phyloP scores from a whole-genome alignment of 2,888 invertebrate species.

The Eilema griseolum region DNA sequence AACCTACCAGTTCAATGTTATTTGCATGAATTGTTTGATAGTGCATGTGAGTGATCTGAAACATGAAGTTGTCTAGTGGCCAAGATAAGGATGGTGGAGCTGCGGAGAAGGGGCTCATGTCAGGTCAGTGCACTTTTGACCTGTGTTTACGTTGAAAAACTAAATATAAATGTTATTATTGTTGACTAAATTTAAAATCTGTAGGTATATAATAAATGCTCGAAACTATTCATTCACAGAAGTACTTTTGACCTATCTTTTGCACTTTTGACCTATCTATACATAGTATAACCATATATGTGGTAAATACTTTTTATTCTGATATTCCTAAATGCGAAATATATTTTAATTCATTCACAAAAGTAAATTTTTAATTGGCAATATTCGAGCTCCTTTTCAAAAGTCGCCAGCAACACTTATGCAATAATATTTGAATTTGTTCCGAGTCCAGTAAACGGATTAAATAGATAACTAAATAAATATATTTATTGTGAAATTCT shows the following conservation, averaged over 20 bases:
- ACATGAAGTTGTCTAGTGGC: slow-evolving; percentile 75
- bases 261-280: too few relatives aligned
- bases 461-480: too few relatives aligned
- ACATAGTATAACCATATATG: too few relatives aligned
- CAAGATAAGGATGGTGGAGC: slow-evolving; percentile 81
- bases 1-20: slow-evolving; percentile 62
- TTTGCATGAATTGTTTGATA: slow-evolving; percentile 48
- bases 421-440: background rate
- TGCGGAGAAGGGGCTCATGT: slow-evolving; percentile 66
- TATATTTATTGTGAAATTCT: too few relatives aligned
- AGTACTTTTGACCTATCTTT: too few relatives aligned
- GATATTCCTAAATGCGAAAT: too few relatives aligned
- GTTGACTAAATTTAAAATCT: too few relatives aligned
- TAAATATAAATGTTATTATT: background rate
- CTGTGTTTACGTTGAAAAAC: background rate
- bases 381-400: background rate
- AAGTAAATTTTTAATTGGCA: background rate
- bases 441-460: background rate
- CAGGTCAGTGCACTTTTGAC: slow-evolving; percentile 57
- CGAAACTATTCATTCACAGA: too few relatives aligned
- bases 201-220: too few relatives aligned
- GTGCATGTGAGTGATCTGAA: slow-evolving; percentile 36
- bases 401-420: background rate
- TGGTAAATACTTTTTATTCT: too few relatives aligned
- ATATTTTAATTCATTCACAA: background rate